A percentile compares a stretch with the other conserved stretches of the same genome.
These are phyloP conservation scores for Polydrusus cervinus DNA, from an alignment of 2,888 invertebrate genomes.

Conservation along the genomic window DNA sequence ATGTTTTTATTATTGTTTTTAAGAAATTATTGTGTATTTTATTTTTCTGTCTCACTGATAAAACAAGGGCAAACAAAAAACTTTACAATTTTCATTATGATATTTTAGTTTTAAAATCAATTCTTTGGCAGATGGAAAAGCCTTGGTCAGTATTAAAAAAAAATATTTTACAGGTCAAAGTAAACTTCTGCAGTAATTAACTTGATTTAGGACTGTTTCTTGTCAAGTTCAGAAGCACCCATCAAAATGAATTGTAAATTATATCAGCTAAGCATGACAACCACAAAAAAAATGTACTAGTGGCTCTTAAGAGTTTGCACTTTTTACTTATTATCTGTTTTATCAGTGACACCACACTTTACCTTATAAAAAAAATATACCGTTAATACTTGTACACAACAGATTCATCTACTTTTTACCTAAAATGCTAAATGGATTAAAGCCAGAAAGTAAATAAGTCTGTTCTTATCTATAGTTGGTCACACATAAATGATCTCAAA, in stretches of 20 bases:
- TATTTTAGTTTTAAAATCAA: no score
- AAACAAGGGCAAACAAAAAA: conserved; percentile 10
- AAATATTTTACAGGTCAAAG: no score
- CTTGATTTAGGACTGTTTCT: no score
- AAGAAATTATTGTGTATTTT: conserved; percentile 57
- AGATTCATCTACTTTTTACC: conserved; percentile 11
- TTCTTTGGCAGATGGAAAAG: no score
- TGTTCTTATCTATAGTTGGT: conserved; percentile 58
- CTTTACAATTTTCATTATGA: neutral
- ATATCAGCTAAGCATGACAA: no score
- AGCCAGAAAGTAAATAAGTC: conserved; percentile 1
- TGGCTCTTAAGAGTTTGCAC: no score
- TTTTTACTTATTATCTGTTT: neutral
- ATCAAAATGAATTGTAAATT: no score
- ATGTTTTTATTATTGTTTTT: conserved; percentile 61
- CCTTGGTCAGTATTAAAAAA: no score
- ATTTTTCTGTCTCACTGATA: conserved; percentile 29
- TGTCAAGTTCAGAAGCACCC: no score
- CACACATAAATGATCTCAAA: conserved; percentile 68
- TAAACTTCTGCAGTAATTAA: no score
- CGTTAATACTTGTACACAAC: conserved; percentile 9
- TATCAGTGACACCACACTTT: conserved; percentile 1
- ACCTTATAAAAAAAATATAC: conserved; percentile 16
- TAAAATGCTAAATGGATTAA: neutral
- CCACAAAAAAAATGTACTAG: no score